Base-by-base conservation (phyloP, 2,797 vertebrate species). In the Lagorchestes hirsutus region DNA sequence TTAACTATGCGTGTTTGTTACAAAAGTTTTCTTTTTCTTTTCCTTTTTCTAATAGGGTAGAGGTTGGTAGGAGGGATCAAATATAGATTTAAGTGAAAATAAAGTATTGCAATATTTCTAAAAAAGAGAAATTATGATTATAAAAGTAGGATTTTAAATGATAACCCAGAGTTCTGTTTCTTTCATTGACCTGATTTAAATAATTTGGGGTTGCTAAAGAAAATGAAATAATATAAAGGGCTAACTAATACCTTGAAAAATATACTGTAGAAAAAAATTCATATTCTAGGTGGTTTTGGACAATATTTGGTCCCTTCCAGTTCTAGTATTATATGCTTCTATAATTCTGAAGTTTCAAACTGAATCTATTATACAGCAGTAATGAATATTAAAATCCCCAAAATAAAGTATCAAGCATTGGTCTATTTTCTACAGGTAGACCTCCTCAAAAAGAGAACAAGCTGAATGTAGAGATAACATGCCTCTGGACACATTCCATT, bases 401-500 rank as follows among this genome's bases (percentile, higher is more conserved):
- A 11, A 50, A 46, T 93, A n/a, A 92, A 92, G 46, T 24, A 46
- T 22, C 16, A 93, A 91, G 74, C 14, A 31, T n/a, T 93, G 34
- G 16, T 28, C 62, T 87, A 22, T 91, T 92, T 92, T 55, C 62
- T 54, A 90, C 50, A 92, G 50, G 95, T 87, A 95, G 67, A 46
- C 8, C 40, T 4, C 55, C 29, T 92, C 40, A 57, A 62, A 87
- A 87, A 56, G 57, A 91, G 40, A 93, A 34, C 34, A 56, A 56
- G 55, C 55, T 56, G 31, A 50, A 58, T 18, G 1, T 54, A 46
- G 50, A 74, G 13, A 54, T 57, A 34, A 54, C 34, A 56, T 54
- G 87, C 92, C 22, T 54, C 28, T 87, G 16, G 14, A 12, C 34
- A 31, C 3, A 59, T 91, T 50, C 90, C 67, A 82, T 59, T 67